A percentile compares a stretch with the other conserved stretches of the same genome.
phyloP scores from a whole-genome alignment of 1,140 invertebrate genomes.

The Nasonia longicornis region DNA sequence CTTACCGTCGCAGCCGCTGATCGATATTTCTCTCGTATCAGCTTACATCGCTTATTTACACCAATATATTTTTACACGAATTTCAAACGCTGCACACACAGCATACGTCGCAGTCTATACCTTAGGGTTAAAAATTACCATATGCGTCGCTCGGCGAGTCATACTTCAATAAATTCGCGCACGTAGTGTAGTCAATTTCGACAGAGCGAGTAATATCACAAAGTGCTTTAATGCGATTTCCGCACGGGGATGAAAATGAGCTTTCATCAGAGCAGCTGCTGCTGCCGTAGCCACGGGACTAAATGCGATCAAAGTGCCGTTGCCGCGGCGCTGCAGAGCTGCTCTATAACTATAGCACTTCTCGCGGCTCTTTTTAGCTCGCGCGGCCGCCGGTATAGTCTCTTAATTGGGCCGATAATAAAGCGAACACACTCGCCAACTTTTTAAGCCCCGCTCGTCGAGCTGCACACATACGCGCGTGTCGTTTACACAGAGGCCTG shows the following conservation, averaged over 20 bases:
- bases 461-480: too few species aligned
- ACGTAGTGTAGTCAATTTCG: conserved; percentile 9
- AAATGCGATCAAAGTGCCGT: conserved; percentile 42
- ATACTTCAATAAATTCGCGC: background rate
- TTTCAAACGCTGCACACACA: too few species aligned
- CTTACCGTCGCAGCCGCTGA: background rate
- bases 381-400: background rate
- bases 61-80: too few species aligned
- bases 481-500: too few species aligned
- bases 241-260: conserved; percentile 39
- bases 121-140: background rate
- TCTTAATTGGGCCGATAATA: background rate
- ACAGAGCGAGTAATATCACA: conserved; percentile 16
- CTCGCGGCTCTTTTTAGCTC: background rate
- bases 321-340: background rate
- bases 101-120: too few species aligned
- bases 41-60: too few species aligned
- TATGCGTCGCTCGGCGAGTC: too few species aligned
- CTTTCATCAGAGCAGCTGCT: conserved; percentile 30
- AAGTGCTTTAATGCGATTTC: conserved; percentile 45
- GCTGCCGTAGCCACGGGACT: conserved; percentile 7
- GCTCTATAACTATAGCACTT: conserved; percentile 6
- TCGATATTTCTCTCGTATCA: background rate
- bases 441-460: background rate
- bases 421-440: background rate